Evolutionary conservation across 2,113 vertebrate species (phyloP).

Genomic region (Globicephala melas): DNA sequence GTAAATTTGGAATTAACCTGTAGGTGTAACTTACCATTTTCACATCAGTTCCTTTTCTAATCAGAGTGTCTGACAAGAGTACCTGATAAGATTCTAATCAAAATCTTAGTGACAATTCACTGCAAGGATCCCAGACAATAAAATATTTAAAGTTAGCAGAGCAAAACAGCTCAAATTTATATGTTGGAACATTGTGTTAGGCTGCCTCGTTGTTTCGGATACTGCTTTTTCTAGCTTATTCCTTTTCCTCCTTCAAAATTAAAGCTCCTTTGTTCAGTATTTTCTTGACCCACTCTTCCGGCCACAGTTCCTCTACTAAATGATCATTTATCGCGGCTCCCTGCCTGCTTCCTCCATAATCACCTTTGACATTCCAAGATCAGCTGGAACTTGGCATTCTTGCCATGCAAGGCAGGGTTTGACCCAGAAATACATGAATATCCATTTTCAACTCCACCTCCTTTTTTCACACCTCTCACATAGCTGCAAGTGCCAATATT

Average conservation of each 20-base stretch:
- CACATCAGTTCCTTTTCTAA: slow-evolving; percentile 8
- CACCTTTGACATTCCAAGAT: slow-evolving; percentile 61
- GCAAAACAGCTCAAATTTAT: neutral
- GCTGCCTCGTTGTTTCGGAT: neutral
- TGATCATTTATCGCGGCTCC: slow-evolving; percentile 40
- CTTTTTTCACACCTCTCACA: slow-evolving; percentile 3
- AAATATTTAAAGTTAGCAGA: slow-evolving; percentile 15
- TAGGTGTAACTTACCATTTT: neutral
- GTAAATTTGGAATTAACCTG: neutral
- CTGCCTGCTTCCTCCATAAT: slow-evolving; percentile 43
- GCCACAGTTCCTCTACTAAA: slow-evolving; percentile 27
- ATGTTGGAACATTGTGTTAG: neutral
- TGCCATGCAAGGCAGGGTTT: slow-evolving; percentile 23
- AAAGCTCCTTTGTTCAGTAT: slow-evolving; percentile 40
- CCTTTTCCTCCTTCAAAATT: slow-evolving; percentile 28
- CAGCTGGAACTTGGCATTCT: slow-evolving; percentile 55
- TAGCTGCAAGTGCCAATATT: neutral
- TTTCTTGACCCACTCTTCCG: slow-evolving; percentile 26
- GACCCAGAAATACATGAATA: slow-evolving; percentile 54
- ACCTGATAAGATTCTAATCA: neutral
- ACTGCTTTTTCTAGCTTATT: slow-evolving; percentile 29
- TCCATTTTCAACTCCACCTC: slow-evolving; percentile 54
- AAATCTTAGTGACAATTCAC: neutral
- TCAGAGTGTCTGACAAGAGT: neutral
- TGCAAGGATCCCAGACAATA: neutral